Evolutionary conservation across 2,113 vertebrate species (phyloP).

Genomic region (Nematolebias whitei): DNA sequence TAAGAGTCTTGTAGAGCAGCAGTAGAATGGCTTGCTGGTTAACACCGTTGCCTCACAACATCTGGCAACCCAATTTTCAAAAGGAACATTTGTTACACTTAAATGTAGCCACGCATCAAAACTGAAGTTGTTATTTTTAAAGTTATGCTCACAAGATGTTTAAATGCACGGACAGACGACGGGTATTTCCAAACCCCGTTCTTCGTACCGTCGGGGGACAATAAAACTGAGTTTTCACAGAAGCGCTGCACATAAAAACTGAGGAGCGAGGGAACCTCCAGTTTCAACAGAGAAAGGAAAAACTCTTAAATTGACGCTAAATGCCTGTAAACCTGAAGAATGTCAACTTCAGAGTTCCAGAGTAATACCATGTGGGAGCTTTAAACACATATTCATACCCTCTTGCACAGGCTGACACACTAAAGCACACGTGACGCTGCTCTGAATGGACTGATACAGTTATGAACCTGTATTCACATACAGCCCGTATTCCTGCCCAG

Average conservation of each 20-base stretch:
- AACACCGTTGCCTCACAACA: too few relatives aligned
- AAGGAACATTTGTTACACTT: too few relatives aligned
- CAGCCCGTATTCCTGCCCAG: conserved; percentile 20
- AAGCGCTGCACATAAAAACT: conserved; percentile 29
- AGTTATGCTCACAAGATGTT: too few relatives aligned
- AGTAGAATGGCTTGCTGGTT: too few relatives aligned
- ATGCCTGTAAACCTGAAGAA: not conserved
- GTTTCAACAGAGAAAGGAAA: conserved; percentile 4
- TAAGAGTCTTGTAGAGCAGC: not conserved
- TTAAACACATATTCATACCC: conserved; percentile 10
- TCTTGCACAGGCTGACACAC: not conserved
- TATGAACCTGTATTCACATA: not conserved
- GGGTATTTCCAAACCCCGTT: too few relatives aligned
- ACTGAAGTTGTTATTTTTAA: too few relatives aligned
- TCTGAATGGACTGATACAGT: conserved; percentile 7
- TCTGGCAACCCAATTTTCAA: too few relatives aligned
- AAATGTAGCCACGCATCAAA: too few relatives aligned
- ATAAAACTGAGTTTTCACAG: too few relatives aligned
- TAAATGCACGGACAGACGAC: too few relatives aligned
- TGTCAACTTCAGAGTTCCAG: not conserved
- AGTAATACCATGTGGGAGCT: conserved; percentile 30
- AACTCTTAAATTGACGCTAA: too few relatives aligned
- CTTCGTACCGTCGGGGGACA: too few relatives aligned
- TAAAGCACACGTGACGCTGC: not conserved
- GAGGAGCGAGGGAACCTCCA: conserved; percentile 13